Base-by-base conservation (phyloP, 2,888 invertebrate species). In the Electrophaes corylata region DNA sequence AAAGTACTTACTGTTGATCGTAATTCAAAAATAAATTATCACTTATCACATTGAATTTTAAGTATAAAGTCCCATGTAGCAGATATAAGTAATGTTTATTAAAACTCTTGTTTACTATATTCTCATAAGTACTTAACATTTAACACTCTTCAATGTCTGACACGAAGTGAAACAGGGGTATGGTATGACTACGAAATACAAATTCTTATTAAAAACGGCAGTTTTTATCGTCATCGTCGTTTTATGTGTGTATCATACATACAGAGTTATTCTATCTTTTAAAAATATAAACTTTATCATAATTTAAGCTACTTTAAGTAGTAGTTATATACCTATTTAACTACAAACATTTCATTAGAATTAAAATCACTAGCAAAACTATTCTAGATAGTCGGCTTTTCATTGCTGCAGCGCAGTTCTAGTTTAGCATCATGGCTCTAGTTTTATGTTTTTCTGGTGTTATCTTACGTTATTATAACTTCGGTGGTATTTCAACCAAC, bases 1-100 rank as follows among this genome's bases (percentile, higher is more conserved):
- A 47, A 8, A 26, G 37, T 49, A 40, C 29, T 12, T 31, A 48
- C 51, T 48, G 52, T 53, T 51, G 31, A 60, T 57, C 46, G 57
- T 62, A 65, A 65, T 69, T 69, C 65, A 71, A 69, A 66, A 73
- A 69, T 69, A 72, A 65, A 63, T 62, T 54, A 57, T 54, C 11
- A 43, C 20, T 31, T 62, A 63, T 62, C 58, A 64, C 64, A 62
- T 62, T 16, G 44, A 47, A 57, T 55, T 46, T 58, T 53, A 35
- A 26, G 52, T 49, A 53, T 56, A 44, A 31, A 48, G 48, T 50
- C 31, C 48, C 29, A 33, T 53, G 19, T 37, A 56, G 37, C 20
- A 52, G 11, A 14, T 12, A 12, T 54, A 49, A 31, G 41, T 50
- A 19, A 59, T 55, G 56, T 39, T 40, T 23, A 56, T 46, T 18